Evolutionary conservation across 2,888 invertebrate species (phyloP), one percentile per base, ranked within the genome.

Genomic region (Cordilura impudica): DNA sequence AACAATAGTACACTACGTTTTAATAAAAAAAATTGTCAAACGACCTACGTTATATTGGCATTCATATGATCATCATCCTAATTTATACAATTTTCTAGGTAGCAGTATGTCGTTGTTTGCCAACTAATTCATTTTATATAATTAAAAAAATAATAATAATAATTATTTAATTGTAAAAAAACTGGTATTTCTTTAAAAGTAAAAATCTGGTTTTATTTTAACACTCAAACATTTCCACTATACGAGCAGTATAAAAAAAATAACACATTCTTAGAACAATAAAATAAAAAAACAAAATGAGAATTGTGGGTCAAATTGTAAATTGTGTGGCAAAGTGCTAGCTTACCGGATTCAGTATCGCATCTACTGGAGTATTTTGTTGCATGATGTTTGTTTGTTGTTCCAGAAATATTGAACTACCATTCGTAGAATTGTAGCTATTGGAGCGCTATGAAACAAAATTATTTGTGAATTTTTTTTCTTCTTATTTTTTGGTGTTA

Each of bases 291-390:
- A 47, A 4, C 18, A 29, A 53, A 14, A 61, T 43, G 7, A 23
- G n/a, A 43, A 7, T 21, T 60, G 14, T 54, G 14, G 23, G 54
- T 31, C 53, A n/a, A n/a, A 26, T 21, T 53, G 14, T 29, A n/a
- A 12, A 23, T 35, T 10, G 35, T 5, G 16, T 10, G 10, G 6
- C n/a, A n/a, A n/a, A n/a, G n/a, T n/a, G n/a, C n/a, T 26, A 4
- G 83, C 86, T 87, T 84, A 88, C 88, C 85, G 88, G 88, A 84
- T 86, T 88, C 12, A 88, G 84, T 77, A 88, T 88, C 80, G 85
- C 87, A 75, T 88, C 87, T 73, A 88, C 85, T 83, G 86, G 84
- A 6, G 84, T 83, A 35, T 82, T 86, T 54, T 85, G 83, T 51
- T 88, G 86, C 58, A 84, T 60, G 83, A 82, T 75, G 83, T 81